Base-by-base conservation (phyloP, 2,113 vertebrate species). In the Hymenochirus boettgeri region DNA sequence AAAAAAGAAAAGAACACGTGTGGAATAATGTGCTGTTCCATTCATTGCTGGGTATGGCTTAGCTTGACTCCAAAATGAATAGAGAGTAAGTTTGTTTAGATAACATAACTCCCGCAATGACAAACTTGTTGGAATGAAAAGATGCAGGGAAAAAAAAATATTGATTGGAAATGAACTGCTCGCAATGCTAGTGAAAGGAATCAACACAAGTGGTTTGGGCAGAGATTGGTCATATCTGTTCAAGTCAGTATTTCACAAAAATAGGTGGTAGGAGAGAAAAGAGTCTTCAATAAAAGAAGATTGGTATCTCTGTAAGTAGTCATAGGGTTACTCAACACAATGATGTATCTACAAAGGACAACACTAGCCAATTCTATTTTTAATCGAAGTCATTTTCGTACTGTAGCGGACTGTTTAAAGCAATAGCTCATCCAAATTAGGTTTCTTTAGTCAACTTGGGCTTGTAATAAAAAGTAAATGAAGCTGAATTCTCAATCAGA, bases 51-150 rank as follows among this genome's bases (percentile, higher is more conserved):
- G 56, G 58, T 23, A 45, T 19, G 19, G 65, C 56, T 69, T 46
- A 50, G 42, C 42, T 57, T 45, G 56, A 52, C 56, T 69, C 65
- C 52, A 19, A 45, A 45, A 33, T 52, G 56, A 60, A 69, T 52
- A 60, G 47, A 59, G 47, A 59, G 48, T 53, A 45, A 46, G 42
- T 19, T 69, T 60, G 54, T 66, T 51, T 23, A 66, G 56, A 53
- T 69, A 60, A 53, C 56, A 69, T 57, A 67, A 69, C 65, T 59
- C 33, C 58, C 48, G 23, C 56, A 69, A 69, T 27, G 57, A 56
- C 33, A 26, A 53, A 47, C 39, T 57, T 31, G 65, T 60, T 69
- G 46, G 39, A 50, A 69, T n/a, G 35, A 57, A 60, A 53, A 52
- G 65, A 69, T 60, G 48, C 65, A 60, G 29, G 33, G 45, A 69